Base-by-base conservation (phyloP, 2,888 invertebrate species). In the Dysmachus trigonus region DNA sequence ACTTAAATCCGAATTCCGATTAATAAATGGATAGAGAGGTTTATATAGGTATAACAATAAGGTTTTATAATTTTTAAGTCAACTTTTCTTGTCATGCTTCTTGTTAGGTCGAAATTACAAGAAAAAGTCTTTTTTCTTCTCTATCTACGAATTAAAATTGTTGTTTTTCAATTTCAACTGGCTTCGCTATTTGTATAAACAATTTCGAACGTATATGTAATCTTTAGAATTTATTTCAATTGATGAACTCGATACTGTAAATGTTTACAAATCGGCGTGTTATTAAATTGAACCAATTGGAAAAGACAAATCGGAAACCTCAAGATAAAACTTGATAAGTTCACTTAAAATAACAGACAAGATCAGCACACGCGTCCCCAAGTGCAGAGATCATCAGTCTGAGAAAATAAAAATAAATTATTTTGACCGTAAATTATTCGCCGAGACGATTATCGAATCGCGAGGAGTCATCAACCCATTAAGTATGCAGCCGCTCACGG, bases 391-490 rank as follows among this genome's bases (percentile, higher is more conserved):
- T 76, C 38, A 38, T 18, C 18, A 13, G 35, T 8, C 76, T 38
- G 76, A 76, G n/a, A 18, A 76, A 76, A 76, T 41, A 41, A 41
- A 41, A 41, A 13, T 13, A 41, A 41, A 41, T 35, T 38, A 76
- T 35, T 76, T 76, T 76, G 76, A 76, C 38, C 76, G 76, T 76
- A 76, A 76, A 76, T 76, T 38, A 76, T 22, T 76, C 35, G n/a
- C 62, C 41, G 18, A 18, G 18, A 8, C 33, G 62, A 62, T 76
- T 76, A 76, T 76, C 76, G 35, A 76, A 33, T 76, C 38, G 62
- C 38, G 38, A 33, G 38, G 38, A 76, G 76, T 33, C 76, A 76
- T 76, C 76, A 76, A 76, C 76, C 76, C 76, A 76, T 76, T 76
- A 76, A 35, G 38, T 38, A 35, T 76, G 33, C 41, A 76, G 38